Percentiles rank a stretch among this genome's conserved stretches.
These are phyloP conservation scores for Butastur rufipennis DNA, from an alignment of 2,113 vertebrate genomes.

Conservation along the genomic window DNA sequence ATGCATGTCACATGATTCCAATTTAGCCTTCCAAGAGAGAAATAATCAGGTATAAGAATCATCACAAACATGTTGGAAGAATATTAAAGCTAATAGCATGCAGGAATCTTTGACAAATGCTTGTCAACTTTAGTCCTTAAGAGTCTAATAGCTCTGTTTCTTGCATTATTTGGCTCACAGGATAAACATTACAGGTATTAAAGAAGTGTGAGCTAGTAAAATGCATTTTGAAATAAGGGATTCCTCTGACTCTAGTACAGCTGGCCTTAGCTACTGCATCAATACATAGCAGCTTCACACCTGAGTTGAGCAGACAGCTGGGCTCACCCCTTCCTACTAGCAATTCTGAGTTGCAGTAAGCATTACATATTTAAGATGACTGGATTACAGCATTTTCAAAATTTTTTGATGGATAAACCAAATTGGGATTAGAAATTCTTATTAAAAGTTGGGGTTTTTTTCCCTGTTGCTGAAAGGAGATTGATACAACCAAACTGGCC, in stretches of 20 bases:
- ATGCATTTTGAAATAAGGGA: neutral
- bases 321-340: accelerated
- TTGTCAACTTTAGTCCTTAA: neutral
- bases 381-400: neutral
- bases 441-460: neutral
- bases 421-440: neutral
- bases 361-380: too few species aligned
- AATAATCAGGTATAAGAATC: neutral
- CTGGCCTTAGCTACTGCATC: neutral
- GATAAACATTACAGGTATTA: neutral
- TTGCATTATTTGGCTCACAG: neutral
- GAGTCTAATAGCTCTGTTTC: neutral
- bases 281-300: neutral
- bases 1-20: neutral
- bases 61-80: neutral
- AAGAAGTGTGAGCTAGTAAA: neutral
- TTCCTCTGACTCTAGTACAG: neutral
- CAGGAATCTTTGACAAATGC: neutral
- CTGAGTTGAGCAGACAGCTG: accelerated
- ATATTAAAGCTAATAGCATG: neutral
- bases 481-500: accelerated
- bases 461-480: neutral
- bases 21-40: neutral
- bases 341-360: neutral
- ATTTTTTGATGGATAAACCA: neutral